Base-by-base conservation (phyloP, 2,888 invertebrate species). In the Sphaeridia pumilis region DNA sequence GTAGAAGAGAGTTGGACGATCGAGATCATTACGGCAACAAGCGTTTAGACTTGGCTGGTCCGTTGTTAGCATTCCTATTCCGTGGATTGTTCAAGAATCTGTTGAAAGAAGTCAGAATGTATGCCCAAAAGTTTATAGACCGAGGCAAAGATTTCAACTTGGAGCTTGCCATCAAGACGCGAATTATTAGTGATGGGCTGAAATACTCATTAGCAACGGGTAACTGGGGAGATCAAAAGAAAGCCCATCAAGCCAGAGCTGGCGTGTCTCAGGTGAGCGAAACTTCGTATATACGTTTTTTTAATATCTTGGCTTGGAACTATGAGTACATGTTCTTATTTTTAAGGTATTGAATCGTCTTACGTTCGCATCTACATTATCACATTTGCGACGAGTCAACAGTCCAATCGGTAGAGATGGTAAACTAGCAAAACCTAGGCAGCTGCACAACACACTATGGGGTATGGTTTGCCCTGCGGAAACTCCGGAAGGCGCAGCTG, bases 11-110 rank as follows among this genome's bases (percentile, higher is more conserved):
- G 73, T 76, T 97, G 42, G 98, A 99, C 72, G 98, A 99, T 77
- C 81, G 98, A 69, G 98, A 99, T 95, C 98, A 99, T 72, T 97
- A 98, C 71, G 98, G 98, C 38, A 97, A 99, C 72, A 99, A 99
- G 71, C 79, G 98, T 65, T 75, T 99, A 51, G 98, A 99, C 75
- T 75, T 99, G 57, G 98, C 98, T 63, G 98, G 98, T 7, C 98
- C 98, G 0, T 71, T 99, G 51, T 71, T 99, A 56, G 97, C 98
- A 31, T 97, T 95, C 70, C 76, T 99, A 26, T 99, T 99, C 70
- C 80, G 97, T 70, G 97, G 94, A 1, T 74, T 97, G 24, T 97
- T 97, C 69, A 89, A 92, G 70, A 97, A 93, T 70, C 73, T 97
- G 21, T 82, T 92, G 76, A 97, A 97, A 72, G 94, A 98, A 76